Base-by-base conservation (phyloP, 1,140 invertebrate genomes). In the Ephestia elutella region DNA sequence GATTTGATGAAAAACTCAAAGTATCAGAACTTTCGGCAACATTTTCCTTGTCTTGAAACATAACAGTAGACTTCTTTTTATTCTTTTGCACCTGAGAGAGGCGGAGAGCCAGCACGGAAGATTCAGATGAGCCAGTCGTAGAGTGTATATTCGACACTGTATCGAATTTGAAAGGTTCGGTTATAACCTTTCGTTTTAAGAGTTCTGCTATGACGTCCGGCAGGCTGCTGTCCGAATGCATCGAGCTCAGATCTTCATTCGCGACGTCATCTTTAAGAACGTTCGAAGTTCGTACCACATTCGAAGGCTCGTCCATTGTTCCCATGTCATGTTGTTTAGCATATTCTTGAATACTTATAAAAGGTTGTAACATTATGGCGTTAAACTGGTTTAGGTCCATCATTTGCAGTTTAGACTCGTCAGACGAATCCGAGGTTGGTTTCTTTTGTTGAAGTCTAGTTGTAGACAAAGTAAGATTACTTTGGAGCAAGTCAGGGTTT, bases 151-250 rank as follows among this genome's bases (percentile, higher is more conserved):
- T 84, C 10, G 84, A 86, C 3, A 61, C 66, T 13, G 78, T 76
- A 18, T 86, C 81, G 64, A 79, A 86, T 56, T 82, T 82, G 64
- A 87, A 85, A 38, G 86, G 82, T 68, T 89, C 83, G 56, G 62
- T 73, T 35, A 88, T 86, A 20, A 89, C 67, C 64, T 89, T 89
- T 70, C 82, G 71, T 79, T 89, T 88, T 11, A 90, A 59, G 50
- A 88, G 68, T 66, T 89, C 86, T 20, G 83, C 73, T 53, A 87
- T 78, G 10, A 90, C 82, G 69, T 89, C 88, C 7, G 87, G 88
- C 60, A 90, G 70, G 60, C 87, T 89, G 13, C 77, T 77, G 60
- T 89, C 86, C 1, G 85, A 88, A 60, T 86, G 78, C 25, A 86
- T 68, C 8, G 84, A 77, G 73, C 82, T 84, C 55, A 87, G 60